Evolutionary conservation across 2,113 vertebrate genomes (phyloP), one percentile per base, ranked within the genome.

Genomic region (Tupaia tana): DNA sequence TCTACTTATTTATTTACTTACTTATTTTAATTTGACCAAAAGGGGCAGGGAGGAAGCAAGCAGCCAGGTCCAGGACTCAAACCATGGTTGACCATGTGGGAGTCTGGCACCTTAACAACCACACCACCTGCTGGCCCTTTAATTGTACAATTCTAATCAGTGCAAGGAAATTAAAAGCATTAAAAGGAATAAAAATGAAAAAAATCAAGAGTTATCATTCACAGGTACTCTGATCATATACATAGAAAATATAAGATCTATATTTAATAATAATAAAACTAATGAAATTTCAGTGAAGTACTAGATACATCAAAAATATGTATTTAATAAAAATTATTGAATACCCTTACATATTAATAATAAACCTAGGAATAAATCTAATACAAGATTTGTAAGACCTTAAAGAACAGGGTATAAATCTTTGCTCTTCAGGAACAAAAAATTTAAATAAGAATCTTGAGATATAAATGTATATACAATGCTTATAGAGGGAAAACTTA

Each of bases 231-330:
- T 86, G 43, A 86, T 22, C 70, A 16, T 25, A 86, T 27, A 70
- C 29, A 58, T 0, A 89, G 22, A 90, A 79, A 81, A 91, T 20
- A 8, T 82, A 24, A 34, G 3, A 79, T 43, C 31, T 34, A 25
- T 54, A n/a, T n/a, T n/a, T n/a, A 88, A 16, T 91, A 78, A 88
- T 43, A 78, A n/a, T 61, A 70, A 81, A 96, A 77, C 43, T 77
- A 90, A 25, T 43, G 19, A 69, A n/a, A 86, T 6, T 84, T 54
- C 24, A 8, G 4, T 59, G 85, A 86, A 9, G 25, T 64, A 86
- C 24, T 43, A n/a, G 10, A 56, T 70, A 52, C 29, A 43, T 43
- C 58, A 92, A 86, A 85, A 66, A 20, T 25, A 92, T 92, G 64
- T 69, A 75, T 24, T 91, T 66, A 77, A 61, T 34, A 83, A n/a